Evolutionary conservation across 2,113 vertebrate genomes (phyloP).

Genomic region (Tetraodon nigroviridis): DNA sequence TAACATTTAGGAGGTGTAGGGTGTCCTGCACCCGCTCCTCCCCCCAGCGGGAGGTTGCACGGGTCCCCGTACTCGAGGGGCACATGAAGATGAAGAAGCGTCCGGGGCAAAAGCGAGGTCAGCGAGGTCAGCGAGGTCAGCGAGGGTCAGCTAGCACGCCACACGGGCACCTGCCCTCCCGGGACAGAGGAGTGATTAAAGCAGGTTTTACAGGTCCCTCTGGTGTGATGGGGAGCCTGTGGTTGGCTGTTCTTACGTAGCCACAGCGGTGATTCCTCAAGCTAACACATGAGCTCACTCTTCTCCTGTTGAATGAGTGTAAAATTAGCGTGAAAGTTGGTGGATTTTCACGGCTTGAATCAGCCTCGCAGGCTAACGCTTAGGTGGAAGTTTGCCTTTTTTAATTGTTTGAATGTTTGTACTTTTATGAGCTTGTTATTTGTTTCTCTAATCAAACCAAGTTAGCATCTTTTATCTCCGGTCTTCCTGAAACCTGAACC

Average conservation of each 20-base stretch:
- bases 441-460: neutral
- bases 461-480: neutral
- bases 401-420: too few relatives aligned
- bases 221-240: constrained; percentile 8
- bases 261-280: neutral
- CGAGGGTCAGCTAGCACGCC: constrained; percentile 32
- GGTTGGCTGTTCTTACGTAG: neutral
- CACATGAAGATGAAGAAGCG: constrained; percentile 27
- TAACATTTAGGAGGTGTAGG: constrained; percentile 50
- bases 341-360: too few relatives aligned
- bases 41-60: neutral
- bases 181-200: constrained; percentile 26
- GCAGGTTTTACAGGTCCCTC: constrained; percentile 11
- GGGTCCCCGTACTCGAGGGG: constrained; percentile 16
- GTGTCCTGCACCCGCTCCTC: constrained; percentile 32
- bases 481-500: too few relatives aligned
- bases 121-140: constrained; percentile 29
- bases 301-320: too few relatives aligned
- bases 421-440: too few relatives aligned
- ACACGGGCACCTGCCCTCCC: constrained; percentile 38
- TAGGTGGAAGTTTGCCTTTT: too few relatives aligned
- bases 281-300: neutral
- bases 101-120: neutral
- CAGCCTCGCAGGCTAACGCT: too few relatives aligned
- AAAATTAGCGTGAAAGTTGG: too few relatives aligned